phyloP scores from a whole-genome alignment of 2,113 vertebrate species.

The Nycticebus coucang region DNA sequence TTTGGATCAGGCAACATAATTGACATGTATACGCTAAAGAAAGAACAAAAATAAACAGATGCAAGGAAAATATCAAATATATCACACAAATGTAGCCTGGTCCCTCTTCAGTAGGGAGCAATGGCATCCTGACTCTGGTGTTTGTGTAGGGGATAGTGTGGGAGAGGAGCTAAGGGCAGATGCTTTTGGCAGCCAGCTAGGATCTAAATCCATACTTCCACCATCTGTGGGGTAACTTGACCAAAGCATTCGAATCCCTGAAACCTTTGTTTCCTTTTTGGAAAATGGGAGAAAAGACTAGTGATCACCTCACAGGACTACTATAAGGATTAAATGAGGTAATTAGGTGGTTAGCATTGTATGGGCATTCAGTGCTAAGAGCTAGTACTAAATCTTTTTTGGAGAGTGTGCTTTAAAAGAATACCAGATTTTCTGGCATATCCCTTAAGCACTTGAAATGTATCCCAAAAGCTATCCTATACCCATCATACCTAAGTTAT shows the following conservation, averaged over 20 bases:
- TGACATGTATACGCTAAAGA: not conserved
- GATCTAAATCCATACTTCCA: not conserved
- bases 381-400: not conserved
- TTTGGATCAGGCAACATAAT: not conserved
- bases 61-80: not conserved
- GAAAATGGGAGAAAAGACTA: not conserved
- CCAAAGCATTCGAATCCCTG: not conserved
- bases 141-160: not conserved
- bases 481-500: not conserved
- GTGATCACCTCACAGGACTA: not conserved
- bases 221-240: not conserved
- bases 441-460: slow-evolving; percentile 2
- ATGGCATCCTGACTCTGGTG: not conserved
- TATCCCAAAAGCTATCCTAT: not conserved
- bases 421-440: not conserved
- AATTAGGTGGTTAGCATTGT: not conserved
- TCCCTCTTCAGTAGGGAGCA: not conserved
- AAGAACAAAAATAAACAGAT: not conserved
- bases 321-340: not conserved
- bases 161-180: not conserved
- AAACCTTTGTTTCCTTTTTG: not conserved
- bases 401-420: not conserved
- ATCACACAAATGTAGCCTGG: not conserved
- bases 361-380: not conserved
- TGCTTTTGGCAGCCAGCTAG: not conserved